A percentile compares a stretch with the other conserved stretches of the same genome.
Evolutionary conservation across 1,140 invertebrate species (phyloP).

Genomic region (Drosophila elegans): DNA sequence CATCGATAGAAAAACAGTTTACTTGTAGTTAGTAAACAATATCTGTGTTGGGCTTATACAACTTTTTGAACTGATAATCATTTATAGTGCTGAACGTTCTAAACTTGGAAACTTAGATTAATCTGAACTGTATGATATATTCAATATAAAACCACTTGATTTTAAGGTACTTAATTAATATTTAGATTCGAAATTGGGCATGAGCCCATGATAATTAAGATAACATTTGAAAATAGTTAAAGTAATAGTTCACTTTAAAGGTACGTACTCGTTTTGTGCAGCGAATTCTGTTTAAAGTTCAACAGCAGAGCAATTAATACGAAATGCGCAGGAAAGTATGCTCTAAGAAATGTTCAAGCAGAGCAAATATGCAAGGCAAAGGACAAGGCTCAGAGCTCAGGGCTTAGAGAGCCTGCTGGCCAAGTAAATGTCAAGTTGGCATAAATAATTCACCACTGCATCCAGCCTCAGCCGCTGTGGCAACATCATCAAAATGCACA

Average conservation of each 20-base stretch:
- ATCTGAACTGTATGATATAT: no score
- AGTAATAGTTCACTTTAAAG: not conserved
- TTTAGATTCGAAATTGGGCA: no score
- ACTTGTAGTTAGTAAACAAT: no score
- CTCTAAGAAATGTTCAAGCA: constrained; percentile 49
- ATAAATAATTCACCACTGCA: constrained; percentile 72
- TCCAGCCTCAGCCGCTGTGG: constrained; percentile 38
- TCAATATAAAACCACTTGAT: no score
- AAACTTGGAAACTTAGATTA: no score
- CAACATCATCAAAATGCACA: constrained; percentile 75
- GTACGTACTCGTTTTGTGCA: not conserved
- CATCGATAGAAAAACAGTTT: no score
- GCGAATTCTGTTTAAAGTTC: constrained; percentile 12
- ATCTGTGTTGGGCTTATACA: no score
- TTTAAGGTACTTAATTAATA: no score
- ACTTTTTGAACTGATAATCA: no score
- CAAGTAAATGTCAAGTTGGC: constrained; percentile 77
- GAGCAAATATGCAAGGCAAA: constrained; percentile 48
- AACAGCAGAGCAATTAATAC: constrained; percentile 64
- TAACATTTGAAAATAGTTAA: not conserved
- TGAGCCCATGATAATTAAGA: no score
- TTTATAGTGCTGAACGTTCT: no score
- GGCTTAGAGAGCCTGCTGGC: constrained; percentile 28
- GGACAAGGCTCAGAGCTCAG: constrained; percentile 31
- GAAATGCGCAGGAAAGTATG: constrained; percentile 67